Conservation (phyloP, 2,888 invertebrate genomes). For the Drosophila stalkeri region DNA sequence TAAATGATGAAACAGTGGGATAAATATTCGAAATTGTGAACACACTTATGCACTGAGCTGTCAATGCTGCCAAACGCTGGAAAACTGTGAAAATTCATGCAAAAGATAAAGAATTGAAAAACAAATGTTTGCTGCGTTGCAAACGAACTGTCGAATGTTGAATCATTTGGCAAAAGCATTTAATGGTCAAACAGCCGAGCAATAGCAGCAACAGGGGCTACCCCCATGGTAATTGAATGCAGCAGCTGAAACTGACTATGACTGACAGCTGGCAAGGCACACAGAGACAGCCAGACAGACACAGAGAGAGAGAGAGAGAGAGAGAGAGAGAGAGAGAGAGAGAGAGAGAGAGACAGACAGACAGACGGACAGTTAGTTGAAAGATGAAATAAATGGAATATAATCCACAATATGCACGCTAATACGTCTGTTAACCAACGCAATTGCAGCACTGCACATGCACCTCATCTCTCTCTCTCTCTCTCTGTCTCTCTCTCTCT, state of each 20-base stretch:
- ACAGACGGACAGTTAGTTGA: not conserved
- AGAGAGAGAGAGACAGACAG: constrained; percentile 6
- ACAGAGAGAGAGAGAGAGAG: constrained; percentile 9
- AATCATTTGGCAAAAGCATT: constrained; percentile 66
- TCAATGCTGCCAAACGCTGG: constrained; percentile 48
- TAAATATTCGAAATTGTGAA: constrained; percentile 12
- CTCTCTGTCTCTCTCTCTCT: not conserved
- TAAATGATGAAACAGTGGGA: not conserved
- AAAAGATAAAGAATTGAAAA: constrained; percentile 15
- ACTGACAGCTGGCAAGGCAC: constrained; percentile 40
- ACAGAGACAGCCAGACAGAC: not conserved
- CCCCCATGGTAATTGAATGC: constrained; percentile 58
- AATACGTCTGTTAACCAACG: constrained; percentile 23
- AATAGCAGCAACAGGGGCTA: not conserved
- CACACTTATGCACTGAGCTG: constrained; percentile 40
- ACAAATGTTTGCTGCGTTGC: constrained; percentile 40
- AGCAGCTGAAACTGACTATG: constrained; percentile 58
- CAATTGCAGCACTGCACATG: constrained; percentile 3
- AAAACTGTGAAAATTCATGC: constrained; percentile 17
- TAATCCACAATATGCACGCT: constrained; percentile 43
- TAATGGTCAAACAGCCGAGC: constrained; percentile 66
- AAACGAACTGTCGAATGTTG: constrained; percentile 57
- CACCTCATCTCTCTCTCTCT: not conserved
- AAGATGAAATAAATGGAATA: constrained; percentile 41
- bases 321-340: constrained; percentile 8